Conservation (phyloP, 2,888 invertebrate genomes). For the Thumatha senex region DNA sequence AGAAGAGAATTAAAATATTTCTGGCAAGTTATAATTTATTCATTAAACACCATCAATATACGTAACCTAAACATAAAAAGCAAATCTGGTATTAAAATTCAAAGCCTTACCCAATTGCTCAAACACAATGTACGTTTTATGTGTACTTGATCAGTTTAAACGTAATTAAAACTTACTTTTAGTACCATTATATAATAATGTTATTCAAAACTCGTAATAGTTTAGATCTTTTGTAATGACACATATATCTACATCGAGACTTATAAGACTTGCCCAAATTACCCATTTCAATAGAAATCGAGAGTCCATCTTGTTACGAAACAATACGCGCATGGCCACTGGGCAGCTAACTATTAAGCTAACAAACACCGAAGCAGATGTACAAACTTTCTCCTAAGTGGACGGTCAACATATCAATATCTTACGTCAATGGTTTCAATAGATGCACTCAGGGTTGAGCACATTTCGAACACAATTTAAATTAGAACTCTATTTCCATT, state of each 20-base stretch:
- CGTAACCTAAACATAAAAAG: no score
- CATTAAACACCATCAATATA: neutral
- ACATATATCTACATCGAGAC: constrained; percentile 3
- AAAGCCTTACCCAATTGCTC: neutral
- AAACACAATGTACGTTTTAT: neutral
- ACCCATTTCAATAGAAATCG: constrained; percentile 62
- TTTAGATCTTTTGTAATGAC: constrained; percentile 8
- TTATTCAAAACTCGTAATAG: neutral
- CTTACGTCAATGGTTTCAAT: constrained; percentile 41
- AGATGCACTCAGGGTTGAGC: constrained; percentile 12
- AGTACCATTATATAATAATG: neutral
- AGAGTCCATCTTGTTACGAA: constrained; percentile 68
- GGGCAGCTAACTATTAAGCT: constrained; percentile 56
- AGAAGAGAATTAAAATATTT: no score
- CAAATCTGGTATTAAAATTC: neutral
- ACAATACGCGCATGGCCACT: constrained; percentile 40
- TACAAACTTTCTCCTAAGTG: constrained; percentile 63
- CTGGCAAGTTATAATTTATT: neutral
- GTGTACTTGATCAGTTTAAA: neutral
- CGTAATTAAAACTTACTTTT: neutral
- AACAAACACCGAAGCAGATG: constrained; percentile 53
- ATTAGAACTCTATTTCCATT: constrained; percentile 40
- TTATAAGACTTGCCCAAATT: constrained; percentile 41
- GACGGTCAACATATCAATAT: constrained; percentile 54
- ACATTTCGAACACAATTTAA: constrained; percentile 17